Conservation (phyloP, 2,888 invertebrate species). For the Euzophera pinguis region DNA sequence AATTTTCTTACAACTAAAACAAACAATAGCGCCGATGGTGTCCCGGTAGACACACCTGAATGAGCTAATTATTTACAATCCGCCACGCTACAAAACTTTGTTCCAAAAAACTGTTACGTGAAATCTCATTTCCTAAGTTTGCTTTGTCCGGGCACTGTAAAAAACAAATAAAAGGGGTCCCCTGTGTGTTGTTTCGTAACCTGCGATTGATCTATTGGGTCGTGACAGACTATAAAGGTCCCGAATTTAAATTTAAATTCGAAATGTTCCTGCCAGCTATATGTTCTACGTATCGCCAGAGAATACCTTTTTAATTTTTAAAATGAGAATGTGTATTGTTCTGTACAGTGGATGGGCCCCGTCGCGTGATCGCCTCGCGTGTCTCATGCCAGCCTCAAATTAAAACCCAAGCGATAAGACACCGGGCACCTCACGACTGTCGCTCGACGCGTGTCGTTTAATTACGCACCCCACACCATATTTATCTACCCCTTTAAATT, state of each 20-base stretch:
- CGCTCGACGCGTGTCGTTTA: constrained; percentile 71
- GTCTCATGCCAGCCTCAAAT: constrained; percentile 74
- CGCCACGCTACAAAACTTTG: constrained; percentile 63
- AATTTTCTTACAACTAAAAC: constrained; percentile 46
- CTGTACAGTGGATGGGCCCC: constrained; percentile 47
- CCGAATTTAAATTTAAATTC: constrained; percentile 26
- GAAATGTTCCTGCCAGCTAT: constrained; percentile 26
- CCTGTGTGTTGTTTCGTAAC: constrained; percentile 38
- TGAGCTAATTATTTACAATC: constrained; percentile 77
- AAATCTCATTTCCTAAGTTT: constrained; percentile 75
- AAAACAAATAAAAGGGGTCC: constrained; percentile 53
- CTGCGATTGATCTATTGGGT: constrained; percentile 40
- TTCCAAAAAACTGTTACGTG: constrained; percentile 71
- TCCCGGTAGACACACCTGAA: constrained; percentile 65
- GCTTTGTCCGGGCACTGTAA: constrained; percentile 56
- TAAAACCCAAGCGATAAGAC: constrained; percentile 75
- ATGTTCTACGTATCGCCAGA: constrained; percentile 46
- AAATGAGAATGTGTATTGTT: constrained; percentile 44
- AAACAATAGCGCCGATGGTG: constrained; percentile 58
- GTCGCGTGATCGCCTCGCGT: constrained; percentile 75
- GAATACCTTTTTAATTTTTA: constrained; percentile 45
- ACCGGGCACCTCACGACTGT: constrained; percentile 73
- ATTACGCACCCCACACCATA: constrained; percentile 74
- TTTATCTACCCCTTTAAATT: constrained; percentile 66
- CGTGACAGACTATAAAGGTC: constrained; percentile 26